phyloP scores from a whole-genome alignment of 2,113 vertebrate genomes.

The Takifugu bimaculatus region DNA sequence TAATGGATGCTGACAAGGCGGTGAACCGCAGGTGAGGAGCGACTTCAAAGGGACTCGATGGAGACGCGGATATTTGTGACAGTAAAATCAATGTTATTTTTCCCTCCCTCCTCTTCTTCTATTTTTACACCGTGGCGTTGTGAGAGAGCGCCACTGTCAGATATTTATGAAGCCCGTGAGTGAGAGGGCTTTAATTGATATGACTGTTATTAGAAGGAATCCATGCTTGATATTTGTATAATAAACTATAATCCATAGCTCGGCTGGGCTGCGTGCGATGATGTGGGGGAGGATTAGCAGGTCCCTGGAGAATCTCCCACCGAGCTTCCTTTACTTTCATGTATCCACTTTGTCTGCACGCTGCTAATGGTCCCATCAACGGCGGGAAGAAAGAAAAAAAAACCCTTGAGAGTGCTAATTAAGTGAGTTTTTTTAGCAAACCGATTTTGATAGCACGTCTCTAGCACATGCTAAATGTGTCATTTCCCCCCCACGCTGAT shows the following conservation, averaged over 20 bases:
- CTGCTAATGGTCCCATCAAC: constrained; percentile 45
- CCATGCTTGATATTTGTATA: constrained; percentile 64
- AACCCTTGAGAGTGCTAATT: constrained; percentile 59
- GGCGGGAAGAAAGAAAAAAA: constrained; percentile 20
- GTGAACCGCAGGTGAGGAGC: constrained; percentile 42
- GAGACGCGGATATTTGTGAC: constrained; percentile 46
- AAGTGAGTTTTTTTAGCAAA: constrained; percentile 52
- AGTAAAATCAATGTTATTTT: constrained; percentile 51
- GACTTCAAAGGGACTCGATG: constrained; percentile 48
- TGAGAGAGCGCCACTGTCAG: constrained; percentile 34
- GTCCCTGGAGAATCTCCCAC: constrained; percentile 65
- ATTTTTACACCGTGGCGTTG: constrained; percentile 63
- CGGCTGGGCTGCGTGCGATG: constrained; percentile 51
- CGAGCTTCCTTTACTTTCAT: constrained; percentile 61
- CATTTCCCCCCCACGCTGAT: constrained; percentile 45
- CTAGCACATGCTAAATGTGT: constrained; percentile 48
- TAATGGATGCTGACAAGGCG: constrained; percentile 59
- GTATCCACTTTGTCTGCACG: constrained; percentile 54
- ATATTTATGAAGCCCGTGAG: constrained; percentile 38
- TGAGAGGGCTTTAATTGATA: constrained; percentile 51
- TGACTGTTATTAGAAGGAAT: constrained; percentile 60
- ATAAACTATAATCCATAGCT: constrained; percentile 68
- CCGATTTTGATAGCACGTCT: constrained; percentile 60
- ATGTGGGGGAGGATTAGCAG: constrained; percentile 58
- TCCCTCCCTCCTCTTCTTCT: constrained; percentile 32